Evolutionary conservation across 1,140 invertebrate species (phyloP).

Genomic region (Cheumatopsyche charites): DNA sequence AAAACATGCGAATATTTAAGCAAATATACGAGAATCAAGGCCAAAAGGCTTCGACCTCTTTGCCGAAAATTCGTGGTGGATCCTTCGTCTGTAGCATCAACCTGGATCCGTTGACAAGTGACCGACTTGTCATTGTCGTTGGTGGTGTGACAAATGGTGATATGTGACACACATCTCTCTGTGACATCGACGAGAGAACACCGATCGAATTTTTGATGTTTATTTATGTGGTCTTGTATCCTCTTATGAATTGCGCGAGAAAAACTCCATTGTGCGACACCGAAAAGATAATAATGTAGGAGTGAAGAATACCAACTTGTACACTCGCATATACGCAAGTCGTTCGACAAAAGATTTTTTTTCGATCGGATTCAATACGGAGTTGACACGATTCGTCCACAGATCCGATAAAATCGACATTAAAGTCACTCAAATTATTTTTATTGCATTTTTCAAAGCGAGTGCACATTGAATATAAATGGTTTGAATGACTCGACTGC

Average conservation of each 20-base stretch:
- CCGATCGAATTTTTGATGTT: constrained; percentile 3
- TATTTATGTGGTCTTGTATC: neutral
- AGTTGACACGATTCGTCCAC: no score
- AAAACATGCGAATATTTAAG: neutral
- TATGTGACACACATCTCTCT: constrained; percentile 24
- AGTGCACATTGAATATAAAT: no score
- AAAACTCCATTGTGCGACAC: neutral
- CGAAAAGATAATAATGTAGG: neutral
- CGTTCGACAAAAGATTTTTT: no score
- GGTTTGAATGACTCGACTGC: neutral
- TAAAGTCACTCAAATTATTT: no score
- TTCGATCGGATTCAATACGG: no score
- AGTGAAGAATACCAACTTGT: neutral
- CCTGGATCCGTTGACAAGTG: constrained; percentile 19
- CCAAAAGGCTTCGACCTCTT: neutral
- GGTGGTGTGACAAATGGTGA: constrained; percentile 12
- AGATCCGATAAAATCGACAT: no score
- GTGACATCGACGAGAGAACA: constrained; percentile 11
- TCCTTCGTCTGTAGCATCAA: neutral
- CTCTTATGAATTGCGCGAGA: neutral
- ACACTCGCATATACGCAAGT: no score
- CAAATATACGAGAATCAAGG: neutral
- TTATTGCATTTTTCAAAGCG: no score
- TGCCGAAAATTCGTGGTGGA: constrained; percentile 6
- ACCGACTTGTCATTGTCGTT: constrained; percentile 24